phyloP scores from a whole-genome alignment of 2,797 vertebrate genomes.

The Pseudochaenichthys georgianus region DNA sequence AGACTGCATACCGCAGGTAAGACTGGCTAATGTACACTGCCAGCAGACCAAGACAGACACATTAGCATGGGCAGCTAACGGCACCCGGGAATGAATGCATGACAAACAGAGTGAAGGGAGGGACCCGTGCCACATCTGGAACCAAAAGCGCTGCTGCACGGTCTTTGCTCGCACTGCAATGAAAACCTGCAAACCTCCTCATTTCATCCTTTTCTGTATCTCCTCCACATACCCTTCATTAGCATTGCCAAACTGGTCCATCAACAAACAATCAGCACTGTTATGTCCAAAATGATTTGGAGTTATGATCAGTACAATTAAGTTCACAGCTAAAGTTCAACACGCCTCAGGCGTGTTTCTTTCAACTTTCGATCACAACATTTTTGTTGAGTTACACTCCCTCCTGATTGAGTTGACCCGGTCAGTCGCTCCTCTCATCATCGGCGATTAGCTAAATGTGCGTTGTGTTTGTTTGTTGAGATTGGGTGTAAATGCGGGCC shows the following conservation, averaged over 20 bases:
- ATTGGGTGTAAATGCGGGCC: conserved; percentile 90
- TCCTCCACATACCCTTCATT: not conserved
- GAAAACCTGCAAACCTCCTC: conserved; percentile 36
- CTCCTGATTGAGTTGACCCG: conserved; percentile 52
- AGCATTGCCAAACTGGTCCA: not conserved
- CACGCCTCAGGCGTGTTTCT: not conserved
- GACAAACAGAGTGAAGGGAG: conserved; percentile 28
- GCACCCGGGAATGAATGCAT: conserved; percentile 49
- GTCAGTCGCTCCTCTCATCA: conserved; percentile 76
- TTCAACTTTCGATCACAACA: conserved; percentile 23
- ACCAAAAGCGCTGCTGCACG: conserved; percentile 48
- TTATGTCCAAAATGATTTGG: not conserved
- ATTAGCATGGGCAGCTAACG: conserved; percentile 56
- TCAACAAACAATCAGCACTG: not conserved
- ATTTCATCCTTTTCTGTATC: conserved; percentile 2
- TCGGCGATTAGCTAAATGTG: conserved; percentile 81
- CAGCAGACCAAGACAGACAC: conserved; percentile 50
- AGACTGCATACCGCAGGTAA: conserved; percentile 94
- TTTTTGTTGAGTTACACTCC: conserved; percentile 1
- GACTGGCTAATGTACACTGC: conserved; percentile 70
- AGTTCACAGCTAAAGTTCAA: not conserved
- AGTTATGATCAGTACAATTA: not conserved
- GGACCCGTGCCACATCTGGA: conserved; percentile 56
- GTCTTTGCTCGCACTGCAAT: conserved; percentile 34
- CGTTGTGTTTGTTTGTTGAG: conserved; percentile 84